Base-by-base conservation (phyloP, 2,797 vertebrate species). In the Sebastolobus alascanus region DNA sequence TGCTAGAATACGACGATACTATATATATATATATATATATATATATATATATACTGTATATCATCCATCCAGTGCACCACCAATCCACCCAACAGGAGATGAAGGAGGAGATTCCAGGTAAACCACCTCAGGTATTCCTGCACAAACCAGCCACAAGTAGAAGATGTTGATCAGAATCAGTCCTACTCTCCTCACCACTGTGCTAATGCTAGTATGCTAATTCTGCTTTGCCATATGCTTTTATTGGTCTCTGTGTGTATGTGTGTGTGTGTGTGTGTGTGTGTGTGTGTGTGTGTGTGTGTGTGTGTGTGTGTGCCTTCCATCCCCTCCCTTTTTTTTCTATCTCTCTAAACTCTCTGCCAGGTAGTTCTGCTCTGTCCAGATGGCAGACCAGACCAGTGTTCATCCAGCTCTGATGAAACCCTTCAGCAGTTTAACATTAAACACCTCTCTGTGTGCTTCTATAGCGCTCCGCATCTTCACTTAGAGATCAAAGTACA, bases 341-440 rank as follows among this genome's bases (percentile, higher is more conserved):
- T 63, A 3, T 65, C 50, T 37, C 22, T 43, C 59, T 54, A 27
- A 29, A 61, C 25, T 35, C 68, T 56, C 54, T 40, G 54, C 16
- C 25, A 59, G 68, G 55, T 59, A 43, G 25, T 38, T 55, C 13
- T 31, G 20, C 54, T n/a, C 27, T 14, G 64, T 73, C 50, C 69
- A 77, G 75, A 73, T 83, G 70, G 69, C 56, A 55, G 38, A 29
- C 55, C 40, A 8, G 37, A 38, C 37, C 37, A 38, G 54, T 77
- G 68, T 73, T 71, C 40, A 40, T 54, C 68, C 68, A 77, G 63
- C 68, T 46, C 63, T 29, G 35, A 29, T 46, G 43, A 73, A 77
- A 72, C 7, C 71, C 63, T 64, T 43, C 12, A 70, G 52, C 79
- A 52, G 38, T 66, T 52, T 33, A 54, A 60, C 54, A 64, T 73